Evolutionary conservation across 2,888 invertebrate genomes (phyloP), one percentile per base, ranked within the genome.

Genomic region (Drosophila rubida): DNA sequence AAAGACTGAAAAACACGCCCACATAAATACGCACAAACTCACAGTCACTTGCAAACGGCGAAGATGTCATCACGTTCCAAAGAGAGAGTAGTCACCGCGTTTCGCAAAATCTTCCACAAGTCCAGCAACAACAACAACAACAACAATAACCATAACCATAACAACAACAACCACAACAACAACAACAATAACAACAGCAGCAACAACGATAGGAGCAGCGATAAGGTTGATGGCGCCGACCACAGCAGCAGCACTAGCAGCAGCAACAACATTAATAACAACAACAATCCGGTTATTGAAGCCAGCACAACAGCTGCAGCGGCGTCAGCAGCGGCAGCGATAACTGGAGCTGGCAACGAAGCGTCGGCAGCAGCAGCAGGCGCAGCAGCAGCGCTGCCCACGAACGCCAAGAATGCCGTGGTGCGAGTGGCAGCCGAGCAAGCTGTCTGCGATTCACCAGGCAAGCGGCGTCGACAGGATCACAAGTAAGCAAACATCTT

Each of bases 21-120:
- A 67, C 60, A 35, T 42, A 27, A 16, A 30, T 11, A 25, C 30
- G 7, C 27, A 32, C 25, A 62, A 13, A 51, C 45, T 35, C 50
- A 39, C 27, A 35, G n/a, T 13, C n/a, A 27, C 27, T 11, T 19
- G 16, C 9, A 53, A 53, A 48, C 13, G n/a, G 63, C 48, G 44
- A 93, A 92, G 86, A 96, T 96, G 96, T 94, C 95, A 87, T 95
- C 95, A 77, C 94, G 96, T 78, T 95, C 96, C 30, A 95, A 96
- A 92, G 96, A 96, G 90, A 96, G 96, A 93, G 95, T 96, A 69
- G 95, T 96, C 25, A 95, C 96, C 23, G 96, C 96, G 51, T 95
- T 96, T 92, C 94, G 95, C 80, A 96, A 95, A 92, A 93, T 96
- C 78, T 96, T 96, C 91, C 94, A 88, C 68, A 94, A 95, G 46